Base-by-base conservation (phyloP, 2,888 invertebrate genomes). In the Loripinus fragilis region DNA sequence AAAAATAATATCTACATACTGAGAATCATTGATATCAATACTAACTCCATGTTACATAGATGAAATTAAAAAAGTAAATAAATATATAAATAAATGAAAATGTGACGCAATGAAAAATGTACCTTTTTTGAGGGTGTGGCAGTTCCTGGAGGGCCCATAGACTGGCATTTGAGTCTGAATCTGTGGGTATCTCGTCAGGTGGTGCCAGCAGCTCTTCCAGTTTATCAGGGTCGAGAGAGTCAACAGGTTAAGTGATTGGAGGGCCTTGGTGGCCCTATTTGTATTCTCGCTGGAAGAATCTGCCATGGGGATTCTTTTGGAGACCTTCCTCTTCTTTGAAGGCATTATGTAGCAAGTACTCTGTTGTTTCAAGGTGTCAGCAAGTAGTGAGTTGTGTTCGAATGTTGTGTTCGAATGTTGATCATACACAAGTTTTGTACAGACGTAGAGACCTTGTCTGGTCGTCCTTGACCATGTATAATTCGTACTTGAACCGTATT, bases 11-110 rank as follows among this genome's bases (percentile, higher is more conserved):
- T 75, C 75, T 75, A 76, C 71, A 71, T 66, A 66, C 71, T 76
- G 71, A 71, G 66, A 71, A 76, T 76, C 71, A 71, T 76, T 76
- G 71, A 71, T 76, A 76, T 76, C 71, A 71, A 76, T 74, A 74
- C 71, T 76, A 66, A 76, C 71, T 71, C 76, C 76, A 71, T 76
- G 71, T 76, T 76, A 71, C 71, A 71, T 76, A 76, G 12, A 38
- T 38, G n/a, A n/a, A n/a, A n/a, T n/a, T n/a, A n/a, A n/a, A n/a
- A n/a, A n/a, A n/a, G n/a, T 71, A 65, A 71, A 71, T 65, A 75
- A 60, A 75, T 64, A 75, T 69, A 75, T 74, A 74, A 69, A 74
- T 74, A 65, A 71, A 71, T 35, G 70, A 41, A 75, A 76, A 71
- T 45, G 70, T 76, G 38, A 38, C 71, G 71, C 76, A 76, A 71